phyloP scores from a whole-genome alignment of 2,113 vertebrate species.

The Seriola dumerili region DNA sequence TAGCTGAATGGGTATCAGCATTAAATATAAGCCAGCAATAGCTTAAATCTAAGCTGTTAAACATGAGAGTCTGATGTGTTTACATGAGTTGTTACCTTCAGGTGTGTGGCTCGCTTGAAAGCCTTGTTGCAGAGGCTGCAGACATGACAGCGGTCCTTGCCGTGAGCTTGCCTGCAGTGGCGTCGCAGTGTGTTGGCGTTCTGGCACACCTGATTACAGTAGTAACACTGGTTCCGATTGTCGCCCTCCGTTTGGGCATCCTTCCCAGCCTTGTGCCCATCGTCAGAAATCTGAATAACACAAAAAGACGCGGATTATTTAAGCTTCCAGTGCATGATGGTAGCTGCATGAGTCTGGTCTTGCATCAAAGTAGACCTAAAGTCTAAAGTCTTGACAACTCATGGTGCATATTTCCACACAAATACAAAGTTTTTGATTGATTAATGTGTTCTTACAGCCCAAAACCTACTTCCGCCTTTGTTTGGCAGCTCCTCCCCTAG shows the following conservation, averaged over 20 bases:
- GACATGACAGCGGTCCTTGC: constrained; percentile 94
- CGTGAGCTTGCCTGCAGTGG: constrained; percentile 87
- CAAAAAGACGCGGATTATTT: not conserved
- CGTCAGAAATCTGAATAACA: constrained; percentile 85
- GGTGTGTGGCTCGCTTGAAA: constrained; percentile 96
- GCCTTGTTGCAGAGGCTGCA: constrained; percentile 94
- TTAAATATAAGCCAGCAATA: not conserved
- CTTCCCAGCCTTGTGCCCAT: constrained; percentile 81
- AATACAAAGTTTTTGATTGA: not conserved
- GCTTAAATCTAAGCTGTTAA: not conserved
- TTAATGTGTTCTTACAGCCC: not conserved
- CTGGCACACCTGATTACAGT: constrained; percentile 89
- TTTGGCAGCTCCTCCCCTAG: not conserved
- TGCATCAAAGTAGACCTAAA: not conserved
- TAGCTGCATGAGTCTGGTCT: not conserved
- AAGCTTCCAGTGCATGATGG: not conserved
- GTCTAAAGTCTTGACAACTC: not conserved
- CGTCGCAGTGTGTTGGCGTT: constrained; percentile 89
- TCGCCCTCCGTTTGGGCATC: constrained; percentile 83
- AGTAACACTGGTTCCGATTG: constrained; percentile 89
- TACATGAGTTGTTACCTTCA: constrained; percentile 87
- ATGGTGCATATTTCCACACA: not conserved
- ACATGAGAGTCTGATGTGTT: not conserved
- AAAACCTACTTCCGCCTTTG: not conserved
- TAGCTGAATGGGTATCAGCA: not conserved